A percentile compares a stretch with the other conserved stretches of the same genome.
phyloP scores from a whole-genome alignment of 2,888 invertebrate species.

The Eilema depressum region DNA sequence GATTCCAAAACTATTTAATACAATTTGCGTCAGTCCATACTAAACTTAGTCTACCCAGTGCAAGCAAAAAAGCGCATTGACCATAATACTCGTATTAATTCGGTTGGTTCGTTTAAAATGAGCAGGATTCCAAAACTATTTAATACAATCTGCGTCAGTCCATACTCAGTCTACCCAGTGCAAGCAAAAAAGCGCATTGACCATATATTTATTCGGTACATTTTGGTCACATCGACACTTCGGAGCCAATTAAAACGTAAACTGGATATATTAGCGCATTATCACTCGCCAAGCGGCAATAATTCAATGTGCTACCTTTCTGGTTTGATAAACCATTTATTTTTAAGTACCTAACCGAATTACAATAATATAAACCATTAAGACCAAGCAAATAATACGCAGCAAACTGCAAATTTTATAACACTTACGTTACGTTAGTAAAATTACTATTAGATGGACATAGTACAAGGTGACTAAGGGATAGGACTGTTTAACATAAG shows the following conservation, averaged over 20 bases:
- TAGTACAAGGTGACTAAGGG: too few species aligned
- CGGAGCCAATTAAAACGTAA: slow-evolving; percentile 45
- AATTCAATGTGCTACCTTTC: slow-evolving; percentile 37
- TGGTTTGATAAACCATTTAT: slow-evolving; percentile 20
- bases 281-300: slow-evolving; percentile 36
- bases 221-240: slow-evolving; percentile 37
- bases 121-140: too few species aligned
- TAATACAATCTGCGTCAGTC: not conserved
- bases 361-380: not conserved
- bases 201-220: slow-evolving; percentile 40
- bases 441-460: too few species aligned
- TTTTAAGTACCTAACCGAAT: not conserved
- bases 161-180: not conserved
- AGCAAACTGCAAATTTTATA: not conserved
- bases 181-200: slow-evolving; percentile 24
- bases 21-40: not conserved
- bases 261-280: slow-evolving; percentile 43
- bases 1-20: too few species aligned
- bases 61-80: slow-evolving; percentile 24
- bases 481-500: too few species aligned
- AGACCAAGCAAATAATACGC: not conserved
- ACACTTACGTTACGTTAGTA: too few species aligned
- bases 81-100: slow-evolving; percentile 43
- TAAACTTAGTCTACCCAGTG: not conserved
- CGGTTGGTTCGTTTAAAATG: slow-evolving; percentile 24